Conservation (phyloP, 2,113 vertebrate species). For the Cromileptes altivelis region DNA sequence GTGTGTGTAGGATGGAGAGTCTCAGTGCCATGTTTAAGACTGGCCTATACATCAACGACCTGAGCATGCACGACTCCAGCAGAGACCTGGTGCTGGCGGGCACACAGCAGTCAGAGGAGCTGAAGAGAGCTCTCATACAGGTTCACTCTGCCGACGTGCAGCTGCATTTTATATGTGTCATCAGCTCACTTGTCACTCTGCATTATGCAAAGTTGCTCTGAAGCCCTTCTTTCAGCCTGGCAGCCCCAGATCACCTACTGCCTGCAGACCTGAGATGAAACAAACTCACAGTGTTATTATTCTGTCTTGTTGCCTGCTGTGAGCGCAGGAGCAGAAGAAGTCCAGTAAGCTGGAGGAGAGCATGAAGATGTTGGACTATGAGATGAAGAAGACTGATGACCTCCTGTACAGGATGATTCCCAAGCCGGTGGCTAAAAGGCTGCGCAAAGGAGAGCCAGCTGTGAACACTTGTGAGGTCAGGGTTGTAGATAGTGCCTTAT, state of each 20-base stretch:
- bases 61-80: conserved; percentile 87
- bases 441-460: conserved; percentile 84
- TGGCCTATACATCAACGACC: conserved; percentile 85
- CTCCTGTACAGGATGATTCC: conserved; percentile 87
- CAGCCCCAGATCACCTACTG: not conserved
- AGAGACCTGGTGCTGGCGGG: conserved; percentile 85
- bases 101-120: conserved; percentile 85
- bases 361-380: conserved; percentile 87
- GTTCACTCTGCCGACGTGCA: conserved; percentile 53
- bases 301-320: conserved; percentile 18
- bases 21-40: conserved; percentile 86
- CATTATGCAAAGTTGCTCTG: conserved; percentile 35
- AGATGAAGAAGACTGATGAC: conserved; percentile 88
- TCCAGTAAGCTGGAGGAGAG: conserved; percentile 86
- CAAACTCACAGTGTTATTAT: conserved; percentile 15
- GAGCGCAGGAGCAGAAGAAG: conserved; percentile 83
- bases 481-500: not conserved
- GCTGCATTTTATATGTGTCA: conserved; percentile 34
- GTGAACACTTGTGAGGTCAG: conserved; percentile 87
- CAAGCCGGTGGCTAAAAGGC: conserved; percentile 85
- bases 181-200: conserved; percentile 26
- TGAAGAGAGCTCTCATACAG: conserved; percentile 86
- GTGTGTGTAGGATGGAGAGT: conserved; percentile 82
- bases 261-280: conserved; percentile 1
- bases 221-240: conserved; percentile 27